These are phyloP conservation scores for Ennomos erosarius DNA, from an alignment of 2,888 invertebrate species.

Conservation along the genomic window DNA sequence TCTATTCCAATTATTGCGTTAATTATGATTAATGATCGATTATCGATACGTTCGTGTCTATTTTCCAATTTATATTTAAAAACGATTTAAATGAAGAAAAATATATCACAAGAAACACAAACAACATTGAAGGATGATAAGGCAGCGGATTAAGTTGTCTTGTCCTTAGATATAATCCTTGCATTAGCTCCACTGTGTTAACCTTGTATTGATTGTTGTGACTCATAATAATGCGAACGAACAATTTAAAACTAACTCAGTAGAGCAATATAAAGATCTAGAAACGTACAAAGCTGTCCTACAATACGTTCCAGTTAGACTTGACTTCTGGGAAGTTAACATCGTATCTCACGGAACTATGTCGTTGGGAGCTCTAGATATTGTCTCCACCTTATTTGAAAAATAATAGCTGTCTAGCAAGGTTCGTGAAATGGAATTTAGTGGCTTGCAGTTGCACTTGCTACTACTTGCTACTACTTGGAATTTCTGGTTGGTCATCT, in stretches of 20 bases:
- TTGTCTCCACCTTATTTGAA: slow-evolving; percentile 3
- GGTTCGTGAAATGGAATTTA: too few relatives aligned
- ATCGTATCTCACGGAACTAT: slow-evolving; percentile 15
- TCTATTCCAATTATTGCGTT: too few relatives aligned
- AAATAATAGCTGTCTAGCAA: too few relatives aligned
- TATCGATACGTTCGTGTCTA: too few relatives aligned
- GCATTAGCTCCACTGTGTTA: background rate
- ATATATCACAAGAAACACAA: too few relatives aligned
- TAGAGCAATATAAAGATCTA: slow-evolving; percentile 6
- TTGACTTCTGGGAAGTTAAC: slow-evolving; percentile 4
- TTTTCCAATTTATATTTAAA: too few relatives aligned
- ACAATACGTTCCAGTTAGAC: slow-evolving; percentile 9
- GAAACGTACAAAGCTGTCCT: slow-evolving; percentile 6
- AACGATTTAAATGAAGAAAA: too few relatives aligned
- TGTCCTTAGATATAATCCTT: background rate
- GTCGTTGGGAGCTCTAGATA: slow-evolving; percentile 10
- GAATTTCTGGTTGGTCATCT: too few relatives aligned
- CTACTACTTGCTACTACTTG: too few relatives aligned
- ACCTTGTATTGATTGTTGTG: slow-evolving; percentile 8
- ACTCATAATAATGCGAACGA: slow-evolving; percentile 8
- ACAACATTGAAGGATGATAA: background rate
- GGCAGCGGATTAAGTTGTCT: background rate
- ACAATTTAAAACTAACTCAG: background rate
- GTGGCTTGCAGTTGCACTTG: too few relatives aligned
- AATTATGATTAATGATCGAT: too few relatives aligned